phyloP scores from a whole-genome alignment of 1,140 invertebrate species.

The Panulirus ornatus region DNA sequence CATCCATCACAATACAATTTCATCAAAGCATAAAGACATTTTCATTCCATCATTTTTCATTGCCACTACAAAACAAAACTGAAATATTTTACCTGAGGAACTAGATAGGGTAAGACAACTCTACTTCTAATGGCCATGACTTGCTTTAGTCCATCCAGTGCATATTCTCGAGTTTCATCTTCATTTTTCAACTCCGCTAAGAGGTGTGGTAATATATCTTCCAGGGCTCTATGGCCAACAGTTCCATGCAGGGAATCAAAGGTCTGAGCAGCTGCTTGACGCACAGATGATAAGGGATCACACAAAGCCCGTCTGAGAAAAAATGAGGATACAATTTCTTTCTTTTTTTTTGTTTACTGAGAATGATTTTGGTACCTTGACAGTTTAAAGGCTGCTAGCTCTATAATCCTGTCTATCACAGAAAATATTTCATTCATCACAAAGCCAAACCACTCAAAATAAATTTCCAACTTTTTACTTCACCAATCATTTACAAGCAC shows the following conservation, averaged over 20 bases:
- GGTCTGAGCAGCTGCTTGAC: conserved; percentile 95
- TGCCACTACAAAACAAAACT: neutral
- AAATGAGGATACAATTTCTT: conserved; percentile 3
- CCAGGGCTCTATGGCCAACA: conserved; percentile 95
- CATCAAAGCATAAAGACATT: too few species aligned
- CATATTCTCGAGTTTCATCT: conserved; percentile 85
- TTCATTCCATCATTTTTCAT: too few species aligned
- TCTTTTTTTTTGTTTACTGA: too few species aligned
- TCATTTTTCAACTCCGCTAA: conserved; percentile 88
- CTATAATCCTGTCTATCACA: too few species aligned
- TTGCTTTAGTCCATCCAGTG: conserved; percentile 95
- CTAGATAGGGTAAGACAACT: conserved; percentile 95
- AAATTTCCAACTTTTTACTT: too few species aligned
- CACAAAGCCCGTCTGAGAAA: conserved; percentile 88
- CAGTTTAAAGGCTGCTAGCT: too few species aligned
- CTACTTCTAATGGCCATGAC: conserved; percentile 97
- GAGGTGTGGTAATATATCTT: conserved; percentile 96
- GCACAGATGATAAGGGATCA: conserved; percentile 94
- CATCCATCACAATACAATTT: too few species aligned
- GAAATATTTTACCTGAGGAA: conserved; percentile 83
- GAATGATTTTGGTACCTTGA: too few species aligned
- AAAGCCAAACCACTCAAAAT: too few species aligned
- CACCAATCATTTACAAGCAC: too few species aligned
- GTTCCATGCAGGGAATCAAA: conserved; percentile 97
- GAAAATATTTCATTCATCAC: too few species aligned